Conservation (phyloP, 2,113 vertebrate species). For the Myotis yumanensis region DNA sequence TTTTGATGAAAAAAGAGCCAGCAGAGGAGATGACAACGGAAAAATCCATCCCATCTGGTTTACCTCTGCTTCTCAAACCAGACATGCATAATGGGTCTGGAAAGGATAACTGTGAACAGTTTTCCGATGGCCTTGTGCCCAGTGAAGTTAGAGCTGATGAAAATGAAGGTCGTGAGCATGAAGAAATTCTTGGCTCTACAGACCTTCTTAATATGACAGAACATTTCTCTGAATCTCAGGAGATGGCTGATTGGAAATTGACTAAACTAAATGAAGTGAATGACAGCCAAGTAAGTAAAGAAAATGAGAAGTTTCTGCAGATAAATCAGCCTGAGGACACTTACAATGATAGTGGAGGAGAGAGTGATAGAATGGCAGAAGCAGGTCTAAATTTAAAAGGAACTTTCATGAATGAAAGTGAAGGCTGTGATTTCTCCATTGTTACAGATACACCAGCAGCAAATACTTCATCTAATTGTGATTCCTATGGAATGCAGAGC, state of each 20-base stretch:
- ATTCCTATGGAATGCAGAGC: conserved; percentile 90
- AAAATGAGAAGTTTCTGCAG: conserved; percentile 77
- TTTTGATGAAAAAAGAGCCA: conserved; percentile 43
- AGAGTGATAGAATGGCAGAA: conserved; percentile 68
- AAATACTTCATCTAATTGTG: conserved; percentile 84
- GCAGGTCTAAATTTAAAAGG: conserved; percentile 75
- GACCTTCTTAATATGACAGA: conserved; percentile 74
- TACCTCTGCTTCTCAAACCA: conserved; percentile 70
- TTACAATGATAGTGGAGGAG: conserved; percentile 70
- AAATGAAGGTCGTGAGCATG: conserved; percentile 69
- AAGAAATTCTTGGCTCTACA: conserved; percentile 69
- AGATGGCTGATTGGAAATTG: conserved; percentile 81
- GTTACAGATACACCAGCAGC: conserved; percentile 79
- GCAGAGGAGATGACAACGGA: conserved; percentile 70
- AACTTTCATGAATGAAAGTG: conserved; percentile 76
- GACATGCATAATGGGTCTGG: conserved; percentile 69
- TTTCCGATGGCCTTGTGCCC: conserved; percentile 74
- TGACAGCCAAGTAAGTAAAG: conserved; percentile 80
- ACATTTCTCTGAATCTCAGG: conserved; percentile 83
- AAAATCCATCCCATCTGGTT: conserved; percentile 71
- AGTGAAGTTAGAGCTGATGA: conserved; percentile 72
- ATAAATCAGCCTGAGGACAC: conserved; percentile 74
- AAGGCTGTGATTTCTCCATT: conserved; percentile 77
- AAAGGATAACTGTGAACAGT: conserved; percentile 74
- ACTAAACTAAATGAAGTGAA: conserved; percentile 81